Percentiles rank a stretch among this genome's conserved stretches.
Conservation (phyloP, 2,113 vertebrate species). For the Psammodynastes pulverulentus region DNA sequence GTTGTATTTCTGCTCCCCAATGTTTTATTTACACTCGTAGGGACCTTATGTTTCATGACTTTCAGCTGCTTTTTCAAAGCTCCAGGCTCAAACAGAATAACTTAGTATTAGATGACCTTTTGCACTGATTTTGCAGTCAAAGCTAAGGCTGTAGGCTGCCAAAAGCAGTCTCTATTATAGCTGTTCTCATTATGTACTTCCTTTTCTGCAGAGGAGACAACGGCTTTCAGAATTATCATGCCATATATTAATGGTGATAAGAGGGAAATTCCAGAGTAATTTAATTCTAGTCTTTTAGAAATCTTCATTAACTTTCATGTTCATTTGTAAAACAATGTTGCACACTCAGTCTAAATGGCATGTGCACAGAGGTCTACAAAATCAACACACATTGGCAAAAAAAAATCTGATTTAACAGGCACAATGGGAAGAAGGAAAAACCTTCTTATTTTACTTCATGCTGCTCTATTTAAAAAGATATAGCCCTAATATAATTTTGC, state of each 20-base stretch:
- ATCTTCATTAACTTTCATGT: slow-evolving; percentile 39
- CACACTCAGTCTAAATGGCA: slow-evolving; percentile 55
- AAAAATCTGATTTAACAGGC: slow-evolving; percentile 50
- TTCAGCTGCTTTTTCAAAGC: slow-evolving; percentile 61
- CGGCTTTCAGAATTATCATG: slow-evolving; percentile 18
- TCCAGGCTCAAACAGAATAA: slow-evolving; percentile 65
- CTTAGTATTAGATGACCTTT: slow-evolving; percentile 53
- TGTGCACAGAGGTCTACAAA: slow-evolving; percentile 56
- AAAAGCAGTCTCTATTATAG: slow-evolving; percentile 36
- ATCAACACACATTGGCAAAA: slow-evolving; percentile 56
- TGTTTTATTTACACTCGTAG: slow-evolving; percentile 69
- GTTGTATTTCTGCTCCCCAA: slow-evolving; percentile 54
- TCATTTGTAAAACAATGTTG: slow-evolving; percentile 50
- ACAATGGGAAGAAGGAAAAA: slow-evolving; percentile 41
- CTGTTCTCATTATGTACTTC: neutral
- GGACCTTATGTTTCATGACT: slow-evolving; percentile 53
- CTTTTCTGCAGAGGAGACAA: slow-evolving; percentile 22
- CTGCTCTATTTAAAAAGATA: slow-evolving; percentile 53
- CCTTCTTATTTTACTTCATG: slow-evolving; percentile 58
- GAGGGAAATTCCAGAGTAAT: slow-evolving; percentile 17
- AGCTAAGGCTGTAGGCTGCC: slow-evolving; percentile 37
- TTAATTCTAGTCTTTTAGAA: slow-evolving; percentile 51
- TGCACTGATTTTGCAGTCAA: slow-evolving; percentile 42
- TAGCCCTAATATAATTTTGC: slow-evolving; percentile 55
- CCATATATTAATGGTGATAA: neutral